phyloP scores from a whole-genome alignment of 2,888 invertebrate species.

The Ophraella communa region DNA sequence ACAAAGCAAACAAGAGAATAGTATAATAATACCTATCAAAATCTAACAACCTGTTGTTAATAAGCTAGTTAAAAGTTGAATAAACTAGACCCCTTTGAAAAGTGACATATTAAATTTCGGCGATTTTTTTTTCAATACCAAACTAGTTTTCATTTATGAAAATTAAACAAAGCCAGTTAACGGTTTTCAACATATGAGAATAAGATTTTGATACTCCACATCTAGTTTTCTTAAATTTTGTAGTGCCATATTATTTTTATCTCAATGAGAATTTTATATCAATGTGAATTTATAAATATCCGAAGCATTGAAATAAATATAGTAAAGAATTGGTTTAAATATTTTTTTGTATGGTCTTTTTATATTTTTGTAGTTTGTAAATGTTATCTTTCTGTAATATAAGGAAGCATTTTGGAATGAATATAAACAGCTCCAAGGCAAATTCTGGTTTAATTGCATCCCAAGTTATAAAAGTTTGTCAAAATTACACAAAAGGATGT shows the following conservation, averaged over 20 bases:
- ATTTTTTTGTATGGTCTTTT: too few relatives aligned
- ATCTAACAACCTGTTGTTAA: conserved; percentile 10
- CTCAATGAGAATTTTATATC: too few relatives aligned
- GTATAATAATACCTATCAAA: conserved; percentile 4
- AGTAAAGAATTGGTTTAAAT: not conserved
- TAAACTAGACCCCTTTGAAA: conserved; percentile 16
- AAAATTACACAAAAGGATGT: conserved; percentile 25
- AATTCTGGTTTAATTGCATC: conserved; percentile 22
- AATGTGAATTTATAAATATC: too few relatives aligned
- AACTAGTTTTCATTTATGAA: conserved; percentile 31
- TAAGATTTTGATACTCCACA: not conserved
- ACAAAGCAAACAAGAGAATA: not conserved
- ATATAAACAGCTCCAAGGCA: not conserved
- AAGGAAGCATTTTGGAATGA: not conserved
- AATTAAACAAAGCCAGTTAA: conserved; percentile 26
- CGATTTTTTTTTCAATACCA: conserved; percentile 27
- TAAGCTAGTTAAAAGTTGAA: conserved; percentile 8
- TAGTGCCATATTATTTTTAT: not conserved
- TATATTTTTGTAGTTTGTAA: too few relatives aligned
- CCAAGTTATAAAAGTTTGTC: conserved; percentile 28
- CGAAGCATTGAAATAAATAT: not conserved
- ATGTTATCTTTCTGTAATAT: not conserved
- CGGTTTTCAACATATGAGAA: conserved; percentile 18
- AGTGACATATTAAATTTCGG: conserved; percentile 31
- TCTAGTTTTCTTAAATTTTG: not conserved